Percentiles rank a stretch among this genome's conserved stretches.
Conservation (phyloP, 2,113 vertebrate genomes). For the Gila orcuttii region DNA sequence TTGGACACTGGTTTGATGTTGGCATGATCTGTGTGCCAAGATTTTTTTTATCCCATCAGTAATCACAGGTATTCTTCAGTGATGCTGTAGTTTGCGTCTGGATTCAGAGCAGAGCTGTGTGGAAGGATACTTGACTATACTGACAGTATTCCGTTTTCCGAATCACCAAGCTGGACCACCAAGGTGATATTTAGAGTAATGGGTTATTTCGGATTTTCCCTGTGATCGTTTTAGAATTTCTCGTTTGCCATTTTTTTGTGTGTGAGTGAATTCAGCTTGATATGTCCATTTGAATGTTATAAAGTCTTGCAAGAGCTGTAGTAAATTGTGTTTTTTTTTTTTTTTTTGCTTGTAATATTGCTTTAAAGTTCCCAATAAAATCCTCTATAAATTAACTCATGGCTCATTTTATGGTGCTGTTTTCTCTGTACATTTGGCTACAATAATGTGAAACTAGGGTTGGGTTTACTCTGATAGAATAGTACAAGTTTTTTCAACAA, state of each 20-base stretch:
- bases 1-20: neutral
- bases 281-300: conserved; percentile 20
- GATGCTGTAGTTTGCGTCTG: neutral
- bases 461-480: neutral
- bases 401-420: neutral
- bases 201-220: neutral
- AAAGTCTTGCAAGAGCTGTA: conserved; percentile 11
- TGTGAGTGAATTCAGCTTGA: neutral
- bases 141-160: neutral
- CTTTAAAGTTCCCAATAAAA: conserved; percentile 24
- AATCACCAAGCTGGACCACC: conserved; percentile 1
- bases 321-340: neutral
- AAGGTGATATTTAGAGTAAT: neutral
- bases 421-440: neutral
- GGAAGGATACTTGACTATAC: neutral
- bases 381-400: neutral
- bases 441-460: neutral
- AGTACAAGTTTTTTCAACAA: no score
- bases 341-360: conserved; percentile 35
- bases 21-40: conserved; percentile 27
- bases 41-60: neutral
- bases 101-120: conserved; percentile 6
- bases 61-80: neutral
- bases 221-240: neutral
- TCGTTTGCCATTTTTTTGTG: neutral